A percentile compares a stretch with the other conserved stretches of the same genome.
Conservation (phyloP, 35 echinoderm and acorn worm genomes). For the Acanthaster planci region DNA sequence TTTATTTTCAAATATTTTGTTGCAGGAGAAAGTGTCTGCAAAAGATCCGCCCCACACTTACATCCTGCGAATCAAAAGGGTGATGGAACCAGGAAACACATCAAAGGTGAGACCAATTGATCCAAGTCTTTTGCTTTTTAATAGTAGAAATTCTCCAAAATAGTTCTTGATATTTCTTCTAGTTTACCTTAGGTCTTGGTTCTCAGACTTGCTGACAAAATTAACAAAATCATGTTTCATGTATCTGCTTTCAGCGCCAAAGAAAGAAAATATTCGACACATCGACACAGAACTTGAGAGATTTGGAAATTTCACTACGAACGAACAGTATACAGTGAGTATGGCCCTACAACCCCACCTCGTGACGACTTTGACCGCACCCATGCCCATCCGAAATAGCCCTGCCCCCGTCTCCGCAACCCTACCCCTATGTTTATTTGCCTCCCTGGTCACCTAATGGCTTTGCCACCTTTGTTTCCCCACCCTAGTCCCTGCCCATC, state of each 20-base stretch:
- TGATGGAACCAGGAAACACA: constrained; percentile 97
- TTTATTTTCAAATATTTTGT: not conserved
- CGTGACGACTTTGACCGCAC: too few species aligned
- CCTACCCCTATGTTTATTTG: too few species aligned
- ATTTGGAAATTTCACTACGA: constrained; percentile 94
- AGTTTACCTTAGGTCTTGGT: not conserved
- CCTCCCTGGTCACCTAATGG: too few species aligned
- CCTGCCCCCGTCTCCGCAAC: too few species aligned
- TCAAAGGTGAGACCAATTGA: constrained; percentile 62
- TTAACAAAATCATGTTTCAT: not conserved
- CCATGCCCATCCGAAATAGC: too few species aligned
- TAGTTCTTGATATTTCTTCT: not conserved
- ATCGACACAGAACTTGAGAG: constrained; percentile 93
- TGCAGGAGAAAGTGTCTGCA: constrained; percentile 89
- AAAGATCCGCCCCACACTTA: constrained; percentile 87
- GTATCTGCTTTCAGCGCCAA: constrained; percentile 72
- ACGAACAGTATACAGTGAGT: constrained; percentile 99
- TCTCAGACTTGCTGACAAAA: not conserved
- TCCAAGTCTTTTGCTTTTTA: too few species aligned
- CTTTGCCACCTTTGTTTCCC: too few species aligned
- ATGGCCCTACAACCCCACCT: too few species aligned
- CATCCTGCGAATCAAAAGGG: constrained; percentile 79
- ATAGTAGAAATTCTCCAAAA: not conserved
- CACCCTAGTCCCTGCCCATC: too few species aligned
- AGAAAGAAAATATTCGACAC: constrained; percentile 97